These are phyloP conservation scores for Cynoglossus semilaevis DNA, from an alignment of 2,113 vertebrate genomes.

Conservation along the genomic window DNA sequence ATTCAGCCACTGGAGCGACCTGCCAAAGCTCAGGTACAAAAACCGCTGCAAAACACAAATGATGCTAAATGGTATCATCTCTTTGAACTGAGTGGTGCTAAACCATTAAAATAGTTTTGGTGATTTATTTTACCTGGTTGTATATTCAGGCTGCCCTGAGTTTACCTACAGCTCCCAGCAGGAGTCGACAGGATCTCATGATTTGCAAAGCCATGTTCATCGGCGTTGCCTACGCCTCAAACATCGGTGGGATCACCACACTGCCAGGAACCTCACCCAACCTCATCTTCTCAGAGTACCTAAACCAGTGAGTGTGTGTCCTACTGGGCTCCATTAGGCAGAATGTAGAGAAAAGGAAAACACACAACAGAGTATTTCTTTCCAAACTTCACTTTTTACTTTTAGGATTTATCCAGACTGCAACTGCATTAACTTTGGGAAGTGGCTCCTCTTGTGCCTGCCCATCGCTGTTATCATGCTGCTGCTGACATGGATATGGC, in stretches of 20 bases:
- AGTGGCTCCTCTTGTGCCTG: slow-evolving; percentile 87
- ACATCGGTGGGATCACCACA: slow-evolving; percentile 87
- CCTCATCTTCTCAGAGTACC: slow-evolving; percentile 88
- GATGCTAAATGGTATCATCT: too few relatives aligned
- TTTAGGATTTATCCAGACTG: slow-evolving; percentile 85
- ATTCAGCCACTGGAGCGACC: slow-evolving; percentile 4
- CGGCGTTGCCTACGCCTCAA: slow-evolving; percentile 87
- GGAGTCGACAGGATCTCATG: slow-evolving; percentile 73
- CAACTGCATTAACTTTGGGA: slow-evolving; percentile 86
- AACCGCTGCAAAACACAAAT: not conserved
- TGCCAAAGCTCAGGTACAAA: slow-evolving; percentile 24
- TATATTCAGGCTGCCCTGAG: not conserved
- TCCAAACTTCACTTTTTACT: slow-evolving; percentile 8
- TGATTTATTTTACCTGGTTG: not conserved
- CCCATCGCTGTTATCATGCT: slow-evolving; percentile 81
- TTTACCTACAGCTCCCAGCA: not conserved
- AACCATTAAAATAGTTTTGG: too few relatives aligned
- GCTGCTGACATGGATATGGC: slow-evolving; percentile 86
- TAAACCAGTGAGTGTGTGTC: slow-evolving; percentile 85
- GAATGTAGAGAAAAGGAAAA: too few relatives aligned
- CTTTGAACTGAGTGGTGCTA: too few relatives aligned
- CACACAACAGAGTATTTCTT: too few relatives aligned
- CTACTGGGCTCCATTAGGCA: too few relatives aligned
- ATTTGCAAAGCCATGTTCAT: slow-evolving; percentile 88
- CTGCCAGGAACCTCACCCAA: slow-evolving; percentile 92